Base-by-base conservation (phyloP, 1,140 invertebrate species). In the Drosophila kanapiae region DNA sequence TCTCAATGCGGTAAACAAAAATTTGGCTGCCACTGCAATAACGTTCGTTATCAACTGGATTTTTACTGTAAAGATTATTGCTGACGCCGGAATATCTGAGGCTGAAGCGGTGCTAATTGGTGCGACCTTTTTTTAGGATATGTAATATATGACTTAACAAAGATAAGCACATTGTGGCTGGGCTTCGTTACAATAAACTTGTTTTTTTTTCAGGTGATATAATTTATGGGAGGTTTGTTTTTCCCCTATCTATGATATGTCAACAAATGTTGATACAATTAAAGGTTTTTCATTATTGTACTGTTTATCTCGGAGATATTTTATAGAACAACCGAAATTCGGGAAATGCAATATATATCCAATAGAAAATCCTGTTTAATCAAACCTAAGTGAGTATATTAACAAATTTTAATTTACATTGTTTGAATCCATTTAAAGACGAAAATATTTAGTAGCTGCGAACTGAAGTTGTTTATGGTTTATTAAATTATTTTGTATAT, bases 41-140 rank as follows among this genome's bases (percentile, higher is more conserved):
- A 38, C 40, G 4, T 58, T 47, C 49, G 54, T 59, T 80, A 80
- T 80, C 76, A 83, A 70, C 75, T 67, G 38, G 38, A 42, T 43
- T 58, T 42, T 37, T 18, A n/a, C 27, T 27, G 33, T 6, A 14
- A 31, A 35, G 37, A 33, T 42, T 40, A 16, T 29, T 45, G 40
- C 48, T 11, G 27, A 47, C 18, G 37, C 10, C 38, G 29, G 6
- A 51, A 29, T 48, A 33, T 16, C n/a, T n/a, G 23, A 23, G 23
- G 23, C 23, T 16, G n/a, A 16, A 51, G 13, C 3, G 14, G 16
- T 14, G 33, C 29, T 70, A 47, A 71, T 71, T 45, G 27, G 4
- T 23, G 5, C 13, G 16, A 7, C 16, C 16, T 7, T 57, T 72
- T 72, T 38, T 43, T 31, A 40, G 14, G 51, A 54, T 38, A 43